Conservation (phyloP, 2,113 vertebrate genomes). For the Monopterus albus region DNA sequence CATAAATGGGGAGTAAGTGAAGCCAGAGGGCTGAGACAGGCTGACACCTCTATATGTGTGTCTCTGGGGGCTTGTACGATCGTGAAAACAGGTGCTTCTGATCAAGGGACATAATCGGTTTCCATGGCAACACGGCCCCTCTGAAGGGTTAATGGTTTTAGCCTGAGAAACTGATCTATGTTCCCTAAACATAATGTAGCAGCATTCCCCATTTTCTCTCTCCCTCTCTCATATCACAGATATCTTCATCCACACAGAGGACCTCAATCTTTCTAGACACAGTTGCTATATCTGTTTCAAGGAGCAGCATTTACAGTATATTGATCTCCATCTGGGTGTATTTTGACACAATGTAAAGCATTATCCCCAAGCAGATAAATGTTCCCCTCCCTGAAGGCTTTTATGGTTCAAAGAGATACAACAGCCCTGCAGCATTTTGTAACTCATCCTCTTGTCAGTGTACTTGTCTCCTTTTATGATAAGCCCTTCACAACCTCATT, state of each 20-base stretch:
- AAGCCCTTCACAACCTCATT: background rate
- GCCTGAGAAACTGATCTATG: constrained; percentile 71
- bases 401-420: constrained; percentile 3
- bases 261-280: background rate
- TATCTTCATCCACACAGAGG: constrained; percentile 24
- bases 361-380: constrained; percentile 2
- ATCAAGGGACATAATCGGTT: constrained; percentile 61
- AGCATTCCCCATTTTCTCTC: background rate
- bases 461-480: background rate
- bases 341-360: constrained; percentile 28
- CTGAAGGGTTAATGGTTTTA: constrained; percentile 63
- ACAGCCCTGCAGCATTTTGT: background rate
- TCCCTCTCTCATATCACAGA: constrained; percentile 44
- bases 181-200: constrained; percentile 72
- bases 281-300: background rate
- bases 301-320: constrained; percentile 17
- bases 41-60: constrained; percentile 1
- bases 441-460: background rate
- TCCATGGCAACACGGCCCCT: constrained; percentile 63
- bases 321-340: constrained; percentile 32
- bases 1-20: too few species aligned
- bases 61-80: background rate
- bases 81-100: constrained; percentile 57
- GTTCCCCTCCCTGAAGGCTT: background rate
- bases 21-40: too few species aligned